Conservation (phyloP, 1,140 invertebrate genomes). For the Cataglyphis hispanica region DNA sequence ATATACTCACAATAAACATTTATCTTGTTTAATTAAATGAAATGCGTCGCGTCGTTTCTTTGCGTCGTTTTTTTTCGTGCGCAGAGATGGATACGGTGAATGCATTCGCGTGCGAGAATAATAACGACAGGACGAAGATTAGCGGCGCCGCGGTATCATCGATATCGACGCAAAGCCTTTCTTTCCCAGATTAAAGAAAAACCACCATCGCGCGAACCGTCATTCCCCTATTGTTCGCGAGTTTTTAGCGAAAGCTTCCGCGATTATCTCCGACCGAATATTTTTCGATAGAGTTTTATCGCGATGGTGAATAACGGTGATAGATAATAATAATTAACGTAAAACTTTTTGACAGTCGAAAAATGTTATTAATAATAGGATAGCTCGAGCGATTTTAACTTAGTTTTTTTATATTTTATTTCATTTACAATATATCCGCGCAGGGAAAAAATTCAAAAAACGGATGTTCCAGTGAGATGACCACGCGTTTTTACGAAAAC, state of each 20-base stretch:
- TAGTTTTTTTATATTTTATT: not conserved
- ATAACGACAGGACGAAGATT: constrained; percentile 28
- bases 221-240: constrained; percentile 49
- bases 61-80: not conserved
- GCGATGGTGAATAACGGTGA: not conserved
- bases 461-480: too few species aligned
- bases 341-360: not conserved
- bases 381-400: constrained; percentile 12
- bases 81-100: not conserved
- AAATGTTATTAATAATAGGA: constrained; percentile 13
- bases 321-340: constrained; percentile 12
- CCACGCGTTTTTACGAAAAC: not conserved
- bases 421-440: constrained; percentile 1
- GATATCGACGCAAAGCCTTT: constrained; percentile 28
- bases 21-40: constrained; percentile 70
- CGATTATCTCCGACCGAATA: not conserved
- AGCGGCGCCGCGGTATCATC: not conserved
- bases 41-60: constrained; percentile 21
- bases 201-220: constrained; percentile 20
- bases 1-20: constrained; percentile 59
- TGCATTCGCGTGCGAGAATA: constrained; percentile 12
- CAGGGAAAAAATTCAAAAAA: not conserved
- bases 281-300: constrained; percentile 19
- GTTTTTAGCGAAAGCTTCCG: not conserved
- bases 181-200: constrained; percentile 47